Evolutionary conservation across 1,140 invertebrate species (phyloP).

Genomic region (Matsumurasca onukii): DNA sequence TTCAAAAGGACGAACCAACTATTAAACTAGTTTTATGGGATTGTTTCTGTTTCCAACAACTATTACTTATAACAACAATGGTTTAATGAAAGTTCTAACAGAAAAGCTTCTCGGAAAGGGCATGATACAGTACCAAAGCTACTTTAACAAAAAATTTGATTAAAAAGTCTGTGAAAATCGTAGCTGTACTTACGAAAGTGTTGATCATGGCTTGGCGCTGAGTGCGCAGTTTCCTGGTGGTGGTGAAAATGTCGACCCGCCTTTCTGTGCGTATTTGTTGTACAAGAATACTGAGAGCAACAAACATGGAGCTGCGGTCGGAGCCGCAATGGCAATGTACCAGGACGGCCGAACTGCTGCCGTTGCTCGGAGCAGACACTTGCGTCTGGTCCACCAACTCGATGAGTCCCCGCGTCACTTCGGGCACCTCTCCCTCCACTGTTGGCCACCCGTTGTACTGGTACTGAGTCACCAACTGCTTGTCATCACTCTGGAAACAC

Average conservation of each 20-base stretch:
- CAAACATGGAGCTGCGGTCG: slow-evolving; percentile 86
- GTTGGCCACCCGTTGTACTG: slow-evolving; percentile 90
- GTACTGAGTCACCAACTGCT: slow-evolving; percentile 73
- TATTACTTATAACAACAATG: too few relatives aligned
- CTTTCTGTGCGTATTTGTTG: slow-evolving; percentile 79
- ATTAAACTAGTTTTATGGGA: too few relatives aligned
- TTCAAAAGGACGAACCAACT: too few relatives aligned
- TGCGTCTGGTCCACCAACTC: slow-evolving; percentile 73
- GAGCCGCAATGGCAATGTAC: slow-evolving; percentile 86
- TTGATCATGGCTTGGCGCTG: slow-evolving; percentile 81
- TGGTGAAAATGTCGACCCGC: slow-evolving; percentile 82
- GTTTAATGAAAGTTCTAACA: too few relatives aligned
- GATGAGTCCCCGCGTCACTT: slow-evolving; percentile 79
- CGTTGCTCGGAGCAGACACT: too few relatives aligned
- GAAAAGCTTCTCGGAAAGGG: too few relatives aligned
- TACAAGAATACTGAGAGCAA: slow-evolving; percentile 80
- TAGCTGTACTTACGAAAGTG: slow-evolving; percentile 66
- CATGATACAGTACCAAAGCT: too few relatives aligned
- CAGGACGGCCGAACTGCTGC: slow-evolving; percentile 56
- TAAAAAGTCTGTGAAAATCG: neutral
- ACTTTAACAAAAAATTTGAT: too few relatives aligned
- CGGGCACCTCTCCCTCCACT: slow-evolving; percentile 81
- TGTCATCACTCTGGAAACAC: slow-evolving; percentile 61
- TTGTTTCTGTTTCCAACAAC: too few relatives aligned
- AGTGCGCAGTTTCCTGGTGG: slow-evolving; percentile 77